phyloP scores from a whole-genome alignment of 2,888 invertebrate species.

The Eucera pruinosa region DNA sequence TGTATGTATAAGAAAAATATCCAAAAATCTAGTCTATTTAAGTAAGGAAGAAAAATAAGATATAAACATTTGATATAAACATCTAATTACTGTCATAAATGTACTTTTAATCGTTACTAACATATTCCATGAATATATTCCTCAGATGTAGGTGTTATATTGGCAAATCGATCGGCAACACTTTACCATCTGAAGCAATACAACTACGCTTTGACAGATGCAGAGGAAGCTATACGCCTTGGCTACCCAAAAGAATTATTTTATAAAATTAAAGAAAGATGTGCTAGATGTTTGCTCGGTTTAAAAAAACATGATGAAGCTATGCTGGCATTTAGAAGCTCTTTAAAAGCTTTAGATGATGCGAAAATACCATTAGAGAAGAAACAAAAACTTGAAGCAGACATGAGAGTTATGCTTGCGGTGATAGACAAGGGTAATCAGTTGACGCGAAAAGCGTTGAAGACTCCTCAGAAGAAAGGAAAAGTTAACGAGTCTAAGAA shows the following conservation, averaged over 20 bases:
- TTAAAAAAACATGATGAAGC: constrained; percentile 89
- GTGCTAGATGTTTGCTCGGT: constrained; percentile 89
- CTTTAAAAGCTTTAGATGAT: constrained; percentile 89
- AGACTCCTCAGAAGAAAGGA: constrained; percentile 30
- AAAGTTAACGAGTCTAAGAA: constrained; percentile 76
- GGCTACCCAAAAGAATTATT: constrained; percentile 90
- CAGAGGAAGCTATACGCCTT: constrained; percentile 87
- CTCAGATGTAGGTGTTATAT: constrained; percentile 88
- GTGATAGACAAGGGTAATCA: constrained; percentile 88
- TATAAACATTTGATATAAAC: too few relatives aligned
- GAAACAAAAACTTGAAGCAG: constrained; percentile 87
- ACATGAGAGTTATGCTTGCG: constrained; percentile 90
- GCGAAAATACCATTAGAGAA: constrained; percentile 88
- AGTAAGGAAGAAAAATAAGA: too few relatives aligned
- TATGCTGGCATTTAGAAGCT: constrained; percentile 88
- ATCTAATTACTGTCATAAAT: too few relatives aligned
- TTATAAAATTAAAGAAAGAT: constrained; percentile 91
- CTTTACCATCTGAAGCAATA: constrained; percentile 90
- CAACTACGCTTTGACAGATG: constrained; percentile 89
- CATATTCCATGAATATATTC: not conserved
- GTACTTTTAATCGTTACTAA: not conserved
- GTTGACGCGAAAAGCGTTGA: constrained; percentile 56
- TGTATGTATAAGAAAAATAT: too few relatives aligned
- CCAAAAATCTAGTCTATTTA: too few relatives aligned
- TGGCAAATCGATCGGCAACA: constrained; percentile 93